A percentile compares a stretch with the other conserved stretches of the same genome.
Evolutionary conservation across 2,888 invertebrate genomes (phyloP).

Genomic region (Drosophila ezoana): DNA sequence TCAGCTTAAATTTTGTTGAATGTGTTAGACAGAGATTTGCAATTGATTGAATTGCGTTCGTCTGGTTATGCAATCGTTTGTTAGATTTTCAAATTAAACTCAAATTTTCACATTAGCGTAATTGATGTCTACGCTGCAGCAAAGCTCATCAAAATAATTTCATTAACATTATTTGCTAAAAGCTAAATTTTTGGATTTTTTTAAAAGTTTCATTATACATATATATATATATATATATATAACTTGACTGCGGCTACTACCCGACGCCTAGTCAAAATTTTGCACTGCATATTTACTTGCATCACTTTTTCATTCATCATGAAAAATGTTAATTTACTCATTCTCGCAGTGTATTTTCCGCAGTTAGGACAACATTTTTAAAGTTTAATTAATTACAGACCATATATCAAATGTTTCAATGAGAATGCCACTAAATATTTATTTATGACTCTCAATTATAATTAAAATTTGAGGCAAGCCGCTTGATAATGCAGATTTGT

Average conservation of each 20-base stretch:
- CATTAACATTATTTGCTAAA: slow-evolving; percentile 33
- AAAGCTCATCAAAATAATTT: slow-evolving; percentile 27
- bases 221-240: no score
- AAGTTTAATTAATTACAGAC: slow-evolving; percentile 29
- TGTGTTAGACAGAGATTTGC: slow-evolving; percentile 16
- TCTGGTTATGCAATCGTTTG: slow-evolving; percentile 12
- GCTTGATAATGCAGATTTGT: slow-evolving; percentile 4
- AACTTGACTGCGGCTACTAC: no score
- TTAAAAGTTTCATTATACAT: slow-evolving; percentile 4
- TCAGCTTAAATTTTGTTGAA: slow-evolving; percentile 29
- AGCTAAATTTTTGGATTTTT: slow-evolving; percentile 5
- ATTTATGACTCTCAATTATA: slow-evolving; percentile 28
- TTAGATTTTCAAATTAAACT: slow-evolving; percentile 3
- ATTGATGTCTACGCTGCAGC: slow-evolving; percentile 21
- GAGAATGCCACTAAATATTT: slow-evolving; percentile 26
- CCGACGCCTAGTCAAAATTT: no score
- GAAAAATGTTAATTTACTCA: no score
- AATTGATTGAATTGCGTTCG: slow-evolving; percentile 21
- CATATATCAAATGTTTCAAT: slow-evolving; percentile 21
- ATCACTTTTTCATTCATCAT: no score
- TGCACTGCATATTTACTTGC: no score
- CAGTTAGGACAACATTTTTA: no score
- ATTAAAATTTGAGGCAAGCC: slow-evolving; percentile 18
- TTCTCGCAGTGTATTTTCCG: no score
- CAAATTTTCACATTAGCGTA: slow-evolving; percentile 39